Evolutionary conservation across 2,888 invertebrate species (phyloP).

Genomic region (Galerucella nymphaeae): DNA sequence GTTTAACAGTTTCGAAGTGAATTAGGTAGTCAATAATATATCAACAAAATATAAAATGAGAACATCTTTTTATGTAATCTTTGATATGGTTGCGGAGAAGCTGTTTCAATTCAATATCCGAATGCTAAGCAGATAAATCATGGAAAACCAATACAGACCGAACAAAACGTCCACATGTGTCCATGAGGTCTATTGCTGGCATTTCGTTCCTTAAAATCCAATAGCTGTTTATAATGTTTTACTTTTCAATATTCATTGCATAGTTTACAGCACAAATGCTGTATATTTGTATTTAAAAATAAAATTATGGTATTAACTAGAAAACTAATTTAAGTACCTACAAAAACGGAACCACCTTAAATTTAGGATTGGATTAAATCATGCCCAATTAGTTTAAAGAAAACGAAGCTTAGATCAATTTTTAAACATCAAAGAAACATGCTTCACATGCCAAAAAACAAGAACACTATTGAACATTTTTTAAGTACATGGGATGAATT

Average conservation of each 20-base stretch:
- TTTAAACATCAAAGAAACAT: slow-evolving; percentile 26
- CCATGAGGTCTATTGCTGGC: too few relatives aligned
- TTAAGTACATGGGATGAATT: background rate
- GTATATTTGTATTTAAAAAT: background rate
- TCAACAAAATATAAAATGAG: too few relatives aligned
- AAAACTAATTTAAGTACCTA: background rate
- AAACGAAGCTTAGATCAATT: background rate
- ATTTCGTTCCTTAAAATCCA: too few relatives aligned
- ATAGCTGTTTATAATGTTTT: too few relatives aligned
- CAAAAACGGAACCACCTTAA: background rate
- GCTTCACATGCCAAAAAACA: slow-evolving; percentile 30
- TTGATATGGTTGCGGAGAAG: too few relatives aligned
- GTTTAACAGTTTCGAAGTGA: too few relatives aligned
- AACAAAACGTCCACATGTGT: too few relatives aligned
- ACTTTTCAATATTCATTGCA: background rate
- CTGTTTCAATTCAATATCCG: too few relatives aligned
- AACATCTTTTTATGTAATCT: too few relatives aligned
- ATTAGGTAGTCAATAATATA: too few relatives aligned
- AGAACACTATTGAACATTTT: background rate
- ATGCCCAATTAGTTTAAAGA: slow-evolving; percentile 1
- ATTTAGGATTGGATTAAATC: background rate
- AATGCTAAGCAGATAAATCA: too few relatives aligned
- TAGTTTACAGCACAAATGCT: background rate
- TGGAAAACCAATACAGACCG: too few relatives aligned
- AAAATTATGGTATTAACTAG: background rate